Percentiles rank a stretch among this genome's conserved stretches.
Evolutionary conservation across 2,797 vertebrate species (phyloP).

Genomic region (Rhabdophis nuchalis): DNA sequence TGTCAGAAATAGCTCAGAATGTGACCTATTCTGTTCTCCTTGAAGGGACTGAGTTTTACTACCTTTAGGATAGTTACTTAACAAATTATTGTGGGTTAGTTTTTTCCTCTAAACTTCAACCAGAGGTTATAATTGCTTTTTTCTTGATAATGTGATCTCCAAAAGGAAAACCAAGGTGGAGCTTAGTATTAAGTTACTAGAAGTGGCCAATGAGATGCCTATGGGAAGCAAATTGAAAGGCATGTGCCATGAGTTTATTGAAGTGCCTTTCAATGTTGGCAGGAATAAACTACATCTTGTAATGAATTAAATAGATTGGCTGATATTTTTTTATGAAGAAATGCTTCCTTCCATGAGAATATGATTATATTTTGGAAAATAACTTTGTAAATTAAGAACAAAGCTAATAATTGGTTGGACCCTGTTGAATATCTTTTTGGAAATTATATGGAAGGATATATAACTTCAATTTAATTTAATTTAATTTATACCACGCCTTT

Average conservation of each 20-base stretch:
- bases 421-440: neutral
- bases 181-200: neutral
- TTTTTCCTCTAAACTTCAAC: neutral
- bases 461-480: neutral
- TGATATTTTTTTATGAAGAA: neutral
- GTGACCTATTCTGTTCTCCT: neutral
- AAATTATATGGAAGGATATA: neutral
- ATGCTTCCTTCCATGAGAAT: neutral
- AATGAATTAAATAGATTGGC: neutral
- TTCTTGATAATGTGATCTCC: neutral
- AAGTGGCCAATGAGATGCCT: neutral
- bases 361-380: neutral
- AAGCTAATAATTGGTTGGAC: neutral
- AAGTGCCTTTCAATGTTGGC: neutral
- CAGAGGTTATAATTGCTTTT: neutral
- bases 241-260: neutral
- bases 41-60: neutral
- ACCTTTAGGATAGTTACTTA: neutral
- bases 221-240: neutral
- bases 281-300: neutral
- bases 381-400: neutral
- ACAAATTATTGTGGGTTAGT: neutral
- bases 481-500: neutral
- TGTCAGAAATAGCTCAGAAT: neutral
- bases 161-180: neutral